phyloP scores from a whole-genome alignment of 2,888 invertebrate species.

The Monochamus alternatus region DNA sequence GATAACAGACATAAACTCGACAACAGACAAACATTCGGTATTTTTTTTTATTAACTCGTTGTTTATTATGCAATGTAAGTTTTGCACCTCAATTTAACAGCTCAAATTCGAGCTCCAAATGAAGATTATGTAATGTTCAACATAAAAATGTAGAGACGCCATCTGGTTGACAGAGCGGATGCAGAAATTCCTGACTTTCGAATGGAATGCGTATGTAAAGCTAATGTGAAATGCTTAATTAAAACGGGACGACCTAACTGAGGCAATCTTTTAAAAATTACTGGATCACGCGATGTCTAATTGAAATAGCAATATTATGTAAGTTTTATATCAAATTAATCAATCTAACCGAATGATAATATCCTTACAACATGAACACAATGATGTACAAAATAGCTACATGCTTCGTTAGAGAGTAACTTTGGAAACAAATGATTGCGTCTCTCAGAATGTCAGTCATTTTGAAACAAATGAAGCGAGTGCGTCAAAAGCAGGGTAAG shows the following conservation, averaged over 20 bases:
- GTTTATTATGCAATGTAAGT: background rate
- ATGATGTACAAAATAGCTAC: slow-evolving; percentile 30
- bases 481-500: slow-evolving; percentile 52
- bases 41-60: no score
- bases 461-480: slow-evolving; percentile 56
- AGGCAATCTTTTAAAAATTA: slow-evolving; percentile 30
- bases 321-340: slow-evolving; percentile 37
- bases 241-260: slow-evolving; percentile 27
- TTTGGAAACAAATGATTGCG: slow-evolving; percentile 49
- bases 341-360: slow-evolving; percentile 38
- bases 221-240: slow-evolving; percentile 21
- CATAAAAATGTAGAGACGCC: background rate
- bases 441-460: slow-evolving; percentile 52
- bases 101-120: no score
- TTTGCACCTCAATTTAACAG: no score
- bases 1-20: no score
- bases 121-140: background rate
- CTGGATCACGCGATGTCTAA: slow-evolving; percentile 31
- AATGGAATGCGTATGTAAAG: background rate
- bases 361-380: slow-evolving; percentile 29
- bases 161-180: background rate
- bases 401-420: slow-evolving; percentile 28
- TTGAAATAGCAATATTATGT: slow-evolving; percentile 36
- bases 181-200: background rate
- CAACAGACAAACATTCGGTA: no score